phyloP scores from a whole-genome alignment of 2,113 vertebrate genomes.

The Onychostoma macrolepis region DNA sequence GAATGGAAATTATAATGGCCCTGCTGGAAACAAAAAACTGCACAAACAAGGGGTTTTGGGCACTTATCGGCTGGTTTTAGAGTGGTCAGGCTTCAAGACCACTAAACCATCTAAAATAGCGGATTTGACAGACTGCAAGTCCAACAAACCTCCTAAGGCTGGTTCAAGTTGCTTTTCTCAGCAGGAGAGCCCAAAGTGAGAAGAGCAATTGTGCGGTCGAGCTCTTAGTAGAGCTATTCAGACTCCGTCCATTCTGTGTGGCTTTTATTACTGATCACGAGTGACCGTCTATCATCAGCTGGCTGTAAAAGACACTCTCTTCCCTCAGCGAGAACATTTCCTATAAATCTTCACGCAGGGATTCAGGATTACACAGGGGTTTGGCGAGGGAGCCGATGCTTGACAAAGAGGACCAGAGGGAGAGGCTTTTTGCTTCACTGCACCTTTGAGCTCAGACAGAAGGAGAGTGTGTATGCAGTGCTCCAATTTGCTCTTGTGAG shows the following conservation, averaged over 20 bases:
- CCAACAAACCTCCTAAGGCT: background rate
- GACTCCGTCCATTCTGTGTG: constrained; percentile 21
- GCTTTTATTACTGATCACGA: constrained; percentile 35
- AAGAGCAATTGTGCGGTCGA: background rate
- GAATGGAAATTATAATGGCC: background rate
- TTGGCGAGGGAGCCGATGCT: constrained; percentile 13
- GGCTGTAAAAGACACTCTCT: constrained; percentile 7
- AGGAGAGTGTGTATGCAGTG: constrained; percentile 25
- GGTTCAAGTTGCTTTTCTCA: constrained; percentile 17
- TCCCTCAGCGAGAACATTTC: constrained; percentile 20
- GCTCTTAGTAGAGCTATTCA: constrained; percentile 28
- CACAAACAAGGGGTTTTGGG: background rate
- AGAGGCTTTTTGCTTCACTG: constrained; percentile 37
- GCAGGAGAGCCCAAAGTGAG: constrained; percentile 12
- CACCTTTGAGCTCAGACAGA: constrained; percentile 35
- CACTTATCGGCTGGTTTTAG: background rate
- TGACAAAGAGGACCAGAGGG: constrained; percentile 49
- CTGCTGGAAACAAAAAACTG: background rate
- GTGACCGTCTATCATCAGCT: constrained; percentile 35
- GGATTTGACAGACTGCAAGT: background rate
- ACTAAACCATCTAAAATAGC: background rate
- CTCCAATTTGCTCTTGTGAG: constrained; percentile 37
- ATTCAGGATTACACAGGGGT: constrained; percentile 30
- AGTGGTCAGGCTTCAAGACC: background rate
- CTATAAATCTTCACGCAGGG: constrained; percentile 21